Evolutionary conservation across 2,888 invertebrate genomes (phyloP).

Genomic region (Torymus auratus): DNA sequence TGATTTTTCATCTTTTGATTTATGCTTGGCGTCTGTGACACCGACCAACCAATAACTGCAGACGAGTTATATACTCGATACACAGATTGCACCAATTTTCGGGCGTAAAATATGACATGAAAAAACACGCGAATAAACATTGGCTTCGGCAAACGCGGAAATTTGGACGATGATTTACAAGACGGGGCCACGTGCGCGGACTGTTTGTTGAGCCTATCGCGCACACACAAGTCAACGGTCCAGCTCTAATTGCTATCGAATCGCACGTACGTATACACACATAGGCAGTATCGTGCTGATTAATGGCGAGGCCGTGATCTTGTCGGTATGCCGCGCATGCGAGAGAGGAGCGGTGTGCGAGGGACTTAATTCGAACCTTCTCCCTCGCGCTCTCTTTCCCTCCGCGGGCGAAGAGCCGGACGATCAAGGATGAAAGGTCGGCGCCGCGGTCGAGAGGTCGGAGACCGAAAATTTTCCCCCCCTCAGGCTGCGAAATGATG

Average conservation of each 20-base stretch:
- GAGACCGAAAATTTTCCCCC: constrained; percentile 45
- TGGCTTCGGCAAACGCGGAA: constrained; percentile 2
- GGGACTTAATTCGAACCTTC: constrained; percentile 12
- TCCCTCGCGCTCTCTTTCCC: too few relatives aligned
- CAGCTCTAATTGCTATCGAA: constrained; percentile 36
- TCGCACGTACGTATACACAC: background rate
- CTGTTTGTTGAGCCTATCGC: background rate
- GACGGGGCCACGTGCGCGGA: background rate
- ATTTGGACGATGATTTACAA: constrained; percentile 19
- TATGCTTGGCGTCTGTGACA: too few relatives aligned
- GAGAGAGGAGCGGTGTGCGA: background rate
- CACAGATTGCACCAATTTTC: too few relatives aligned
- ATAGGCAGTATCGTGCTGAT: background rate
- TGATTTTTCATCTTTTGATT: too few relatives aligned
- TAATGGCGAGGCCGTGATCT: constrained; percentile 27
- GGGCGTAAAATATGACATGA: too few relatives aligned
- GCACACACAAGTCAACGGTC: background rate
- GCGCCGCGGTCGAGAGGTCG: constrained; percentile 22
- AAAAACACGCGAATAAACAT: background rate
- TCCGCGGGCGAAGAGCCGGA: background rate
- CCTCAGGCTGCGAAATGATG: background rate
- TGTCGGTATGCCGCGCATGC: background rate
- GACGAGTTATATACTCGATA: too few relatives aligned
- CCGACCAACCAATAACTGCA: too few relatives aligned
- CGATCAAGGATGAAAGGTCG: constrained; percentile 34